These are phyloP conservation scores for Drosophila pseudoobscura DNA, from an alignment of 1,140 invertebrate genomes.

Conservation along the genomic window DNA sequence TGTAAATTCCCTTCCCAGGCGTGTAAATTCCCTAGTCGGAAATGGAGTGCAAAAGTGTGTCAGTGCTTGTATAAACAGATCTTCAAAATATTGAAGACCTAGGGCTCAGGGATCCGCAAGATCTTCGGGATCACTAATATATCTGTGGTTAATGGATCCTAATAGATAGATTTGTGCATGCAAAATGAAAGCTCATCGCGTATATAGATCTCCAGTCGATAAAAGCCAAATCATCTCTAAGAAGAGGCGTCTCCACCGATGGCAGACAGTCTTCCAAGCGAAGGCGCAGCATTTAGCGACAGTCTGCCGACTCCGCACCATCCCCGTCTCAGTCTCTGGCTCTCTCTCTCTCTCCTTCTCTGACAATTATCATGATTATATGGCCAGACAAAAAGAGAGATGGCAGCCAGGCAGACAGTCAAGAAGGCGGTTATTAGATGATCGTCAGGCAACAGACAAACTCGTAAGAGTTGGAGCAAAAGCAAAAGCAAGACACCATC, in stretches of 20 bases:
- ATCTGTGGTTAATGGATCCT: too few species aligned
- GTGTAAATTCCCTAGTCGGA: too few species aligned
- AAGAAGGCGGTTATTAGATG: conserved; percentile 76
- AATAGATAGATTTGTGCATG: conserved; percentile 7
- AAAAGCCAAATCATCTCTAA: conserved; percentile 29
- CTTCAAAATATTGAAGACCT: too few species aligned
- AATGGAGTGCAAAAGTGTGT: too few species aligned
- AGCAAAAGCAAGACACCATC: too few species aligned
- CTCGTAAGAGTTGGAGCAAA: conserved; percentile 33
- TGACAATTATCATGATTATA: conserved; percentile 76
- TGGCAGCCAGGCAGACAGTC: conserved; percentile 18
- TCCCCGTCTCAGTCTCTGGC: neutral
- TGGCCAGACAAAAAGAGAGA: conserved; percentile 33
- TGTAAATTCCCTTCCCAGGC: too few species aligned
- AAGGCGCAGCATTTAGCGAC: conserved; percentile 54
- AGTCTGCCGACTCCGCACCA: conserved; percentile 21
- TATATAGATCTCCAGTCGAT: conserved; percentile 4
- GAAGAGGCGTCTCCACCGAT: conserved; percentile 64
- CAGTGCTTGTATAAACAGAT: too few species aligned
- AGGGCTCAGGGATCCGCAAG: too few species aligned
- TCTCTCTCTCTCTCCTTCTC: conserved; percentile 1
- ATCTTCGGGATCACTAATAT: too few species aligned
- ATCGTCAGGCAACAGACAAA: conserved; percentile 49
- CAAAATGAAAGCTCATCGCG: conserved; percentile 19
- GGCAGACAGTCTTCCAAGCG: conserved; percentile 10